These are phyloP conservation scores for Hydrotaea diabolus DNA, from an alignment of 2,888 invertebrate species.

Conservation along the genomic window DNA sequence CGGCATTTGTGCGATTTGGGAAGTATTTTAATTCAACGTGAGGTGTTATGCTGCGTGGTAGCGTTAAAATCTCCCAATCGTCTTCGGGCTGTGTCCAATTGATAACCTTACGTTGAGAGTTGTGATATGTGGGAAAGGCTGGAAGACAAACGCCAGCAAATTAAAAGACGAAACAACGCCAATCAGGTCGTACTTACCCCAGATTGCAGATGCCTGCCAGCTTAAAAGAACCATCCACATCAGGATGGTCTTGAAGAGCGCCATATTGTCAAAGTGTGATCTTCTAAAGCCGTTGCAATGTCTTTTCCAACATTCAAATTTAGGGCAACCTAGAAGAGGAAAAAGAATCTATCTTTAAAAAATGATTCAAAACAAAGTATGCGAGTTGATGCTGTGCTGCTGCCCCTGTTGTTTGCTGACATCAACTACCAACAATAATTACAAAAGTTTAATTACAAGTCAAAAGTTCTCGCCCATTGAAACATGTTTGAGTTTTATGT, in stretches of 20 bases:
- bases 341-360: constrained; percentile 41
- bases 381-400: not conserved
- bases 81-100: constrained; percentile 78
- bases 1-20: constrained; percentile 75
- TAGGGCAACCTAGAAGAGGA: constrained; percentile 41
- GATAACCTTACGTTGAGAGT: constrained; percentile 73
- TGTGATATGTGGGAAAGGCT: constrained; percentile 75
- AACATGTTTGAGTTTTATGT: constrained; percentile 49
- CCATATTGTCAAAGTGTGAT: constrained; percentile 60
- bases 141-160: not conserved
- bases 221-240: constrained; percentile 65
- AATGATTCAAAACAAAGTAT: constrained; percentile 16
- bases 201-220: constrained; percentile 42
- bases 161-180: not conserved
- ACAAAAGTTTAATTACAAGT: constrained; percentile 67
- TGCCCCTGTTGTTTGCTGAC: constrained; percentile 9
- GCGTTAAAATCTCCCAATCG: constrained; percentile 77
- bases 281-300: constrained; percentile 46
- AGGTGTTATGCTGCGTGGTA: constrained; percentile 79
- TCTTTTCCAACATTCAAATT: constrained; percentile 44
- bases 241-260: constrained; percentile 60
- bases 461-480: constrained; percentile 58
- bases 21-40: constrained; percentile 75
- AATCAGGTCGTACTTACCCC: constrained; percentile 36
- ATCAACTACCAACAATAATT: constrained; percentile 61